These are phyloP conservation scores for Antheraea yamamai DNA, from an alignment of 2,888 invertebrate species.

Conservation along the genomic window DNA sequence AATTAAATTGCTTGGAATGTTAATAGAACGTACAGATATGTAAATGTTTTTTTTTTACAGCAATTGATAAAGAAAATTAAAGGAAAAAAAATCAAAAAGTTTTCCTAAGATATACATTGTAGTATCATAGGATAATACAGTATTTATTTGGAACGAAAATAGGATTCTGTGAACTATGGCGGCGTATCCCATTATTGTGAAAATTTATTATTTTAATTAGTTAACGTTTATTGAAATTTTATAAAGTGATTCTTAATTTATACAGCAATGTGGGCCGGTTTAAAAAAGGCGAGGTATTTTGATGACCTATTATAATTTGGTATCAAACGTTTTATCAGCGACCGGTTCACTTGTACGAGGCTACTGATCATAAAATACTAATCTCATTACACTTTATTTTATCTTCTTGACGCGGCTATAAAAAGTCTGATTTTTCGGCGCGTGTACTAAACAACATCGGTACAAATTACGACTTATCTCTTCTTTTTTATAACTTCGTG, in stretches of 20 bases:
- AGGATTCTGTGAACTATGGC: not conserved
- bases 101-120: too few relatives aligned
- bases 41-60: too few relatives aligned
- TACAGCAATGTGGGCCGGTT: not conserved
- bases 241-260: not conserved
- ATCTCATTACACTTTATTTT: constrained; percentile 19
- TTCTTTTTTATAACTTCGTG: constrained; percentile 7
- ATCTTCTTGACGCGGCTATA: constrained; percentile 19
- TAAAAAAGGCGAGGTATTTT: not conserved
- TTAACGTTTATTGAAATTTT: not conserved
- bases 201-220: not conserved
- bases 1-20: too few relatives aligned
- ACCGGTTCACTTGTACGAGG: constrained; percentile 4
- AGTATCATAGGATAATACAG: not conserved
- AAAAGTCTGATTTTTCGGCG: constrained; percentile 20
- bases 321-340: constrained; percentile 3
- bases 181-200: not conserved
- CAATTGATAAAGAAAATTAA: too few relatives aligned
- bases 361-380: constrained; percentile 18
- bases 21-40: too few relatives aligned
- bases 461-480: constrained; percentile 4
- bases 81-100: too few relatives aligned
- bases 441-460: constrained; percentile 18
- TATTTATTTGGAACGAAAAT: not conserved
- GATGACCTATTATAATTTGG: constrained; percentile 2